Base-by-base conservation (phyloP, 2,888 invertebrate genomes). In the Artemia sinica region DNA sequence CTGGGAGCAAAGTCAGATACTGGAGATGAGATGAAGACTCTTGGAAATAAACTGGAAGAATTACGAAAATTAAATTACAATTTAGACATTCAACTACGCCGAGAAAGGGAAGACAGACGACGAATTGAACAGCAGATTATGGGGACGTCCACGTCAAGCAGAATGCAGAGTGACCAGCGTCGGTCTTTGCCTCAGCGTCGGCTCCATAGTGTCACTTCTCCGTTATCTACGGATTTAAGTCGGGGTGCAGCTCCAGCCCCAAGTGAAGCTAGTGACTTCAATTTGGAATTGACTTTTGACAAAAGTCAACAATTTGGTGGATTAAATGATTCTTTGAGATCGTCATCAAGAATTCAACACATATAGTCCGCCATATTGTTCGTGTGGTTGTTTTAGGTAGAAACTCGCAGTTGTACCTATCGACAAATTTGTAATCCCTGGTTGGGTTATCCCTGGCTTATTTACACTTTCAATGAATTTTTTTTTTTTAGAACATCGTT, bases 71-170 rank as follows among this genome's bases (percentile, higher is more conserved):
- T 69, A 48, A 69, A 69, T 50, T 69, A 69, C 49, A 65, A 63
- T 9, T 14, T 69, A 14, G 69, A 69, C 66, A 51, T 69, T n/a
- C 69, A 69, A 41, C 65, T 69, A 51, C 66, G 69, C 12, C 41
- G 69, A 50, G 69, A 69, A 41, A 63, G 66, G 51, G 69, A 69
- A 49, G 69, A 69, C 50, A 65, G 69, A 9, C 69, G 65, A 50
- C 65, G 49, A 11, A 66, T 69, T 50, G 69, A 69, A 41, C 69
- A 52, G 48, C 69, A 69, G 50, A 50, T 69, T 51, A 50, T 66
- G 66, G 69, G 63, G 18, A 18, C 63, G n/a, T 28, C 63, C 14
- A 58, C n/a, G n/a, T 58, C 63, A 58, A 58, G 12, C 28, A 58
- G 63, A 58, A 58, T 18, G 14, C 14, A n/a, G 10, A 28, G n/a